A percentile compares a stretch with the other conserved stretches of the same genome.
These are phyloP conservation scores for Natrix natrix DNA, from an alignment of 2,797 vertebrate genomes.

Conservation along the genomic window DNA sequence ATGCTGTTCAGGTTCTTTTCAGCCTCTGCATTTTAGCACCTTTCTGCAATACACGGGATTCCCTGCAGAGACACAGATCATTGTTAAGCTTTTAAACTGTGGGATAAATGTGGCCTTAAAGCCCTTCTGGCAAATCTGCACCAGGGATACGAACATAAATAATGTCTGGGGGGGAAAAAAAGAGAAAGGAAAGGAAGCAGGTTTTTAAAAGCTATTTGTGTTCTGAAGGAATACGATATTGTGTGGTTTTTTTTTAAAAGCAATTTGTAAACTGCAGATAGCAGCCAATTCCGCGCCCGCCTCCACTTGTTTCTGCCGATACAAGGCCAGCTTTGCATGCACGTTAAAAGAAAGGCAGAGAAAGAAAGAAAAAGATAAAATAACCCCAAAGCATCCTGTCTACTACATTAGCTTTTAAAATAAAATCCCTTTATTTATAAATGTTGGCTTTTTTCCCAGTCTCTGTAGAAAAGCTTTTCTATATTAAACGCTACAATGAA, in stretches of 20 bases:
- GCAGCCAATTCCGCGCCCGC: conserved; percentile 57
- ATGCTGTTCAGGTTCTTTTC: background rate
- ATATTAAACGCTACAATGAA: conserved; percentile 81
- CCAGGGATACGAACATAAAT: conserved; percentile 53
- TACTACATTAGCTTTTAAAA: conserved; percentile 77
- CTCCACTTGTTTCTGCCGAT: conserved; percentile 46
- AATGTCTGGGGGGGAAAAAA: conserved; percentile 33
- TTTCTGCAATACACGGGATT: background rate
- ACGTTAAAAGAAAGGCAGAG: conserved; percentile 65
- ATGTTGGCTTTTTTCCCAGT: conserved; percentile 78
- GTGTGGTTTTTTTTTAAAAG: conserved; percentile 51
- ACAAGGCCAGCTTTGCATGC: conserved; percentile 66
- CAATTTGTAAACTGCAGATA: conserved; percentile 71
- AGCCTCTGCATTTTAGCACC: background rate
- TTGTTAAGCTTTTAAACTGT: background rate
- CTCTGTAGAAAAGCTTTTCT: conserved; percentile 81
- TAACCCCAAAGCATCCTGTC: conserved; percentile 71
- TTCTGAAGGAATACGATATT: conserved; percentile 65
- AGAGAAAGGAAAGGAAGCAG: conserved; percentile 48
- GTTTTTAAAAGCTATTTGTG: conserved; percentile 54
- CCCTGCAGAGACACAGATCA: background rate
- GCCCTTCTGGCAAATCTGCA: conserved; percentile 41
- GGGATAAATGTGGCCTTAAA: conserved; percentile 26
- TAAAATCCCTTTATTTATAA: conserved; percentile 81
- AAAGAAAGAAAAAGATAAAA: conserved; percentile 69